Percentiles rank a stretch among this genome's conserved stretches.
These are phyloP conservation scores for Erythrolamprus reginae DNA, from an alignment of 2,113 vertebrate genomes.

Conservation along the genomic window DNA sequence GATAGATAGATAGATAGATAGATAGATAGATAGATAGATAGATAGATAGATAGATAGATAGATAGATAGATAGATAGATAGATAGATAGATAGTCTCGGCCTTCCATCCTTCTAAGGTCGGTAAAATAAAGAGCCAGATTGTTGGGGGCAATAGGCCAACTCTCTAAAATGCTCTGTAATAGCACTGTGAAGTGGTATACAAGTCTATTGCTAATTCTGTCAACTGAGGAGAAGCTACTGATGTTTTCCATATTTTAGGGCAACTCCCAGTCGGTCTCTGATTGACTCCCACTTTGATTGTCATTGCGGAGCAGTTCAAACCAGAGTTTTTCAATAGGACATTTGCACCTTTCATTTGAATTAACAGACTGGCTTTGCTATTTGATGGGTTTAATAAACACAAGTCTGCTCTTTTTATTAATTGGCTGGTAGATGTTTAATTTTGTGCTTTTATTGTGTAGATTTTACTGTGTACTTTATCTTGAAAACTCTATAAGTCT, in stretches of 20 bases:
- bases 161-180: too few relatives aligned
- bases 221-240: not conserved
- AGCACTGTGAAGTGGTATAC: too few relatives aligned
- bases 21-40: too few relatives aligned
- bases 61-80: too few relatives aligned
- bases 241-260: not conserved
- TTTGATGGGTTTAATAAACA: not conserved
- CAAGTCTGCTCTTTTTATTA: not conserved
- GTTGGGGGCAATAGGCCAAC: too few relatives aligned
- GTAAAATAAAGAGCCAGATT: too few relatives aligned
- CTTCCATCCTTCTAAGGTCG: too few relatives aligned
- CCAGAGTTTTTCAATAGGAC: not conserved
- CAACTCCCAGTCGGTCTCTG: not conserved
- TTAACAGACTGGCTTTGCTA: not conserved
- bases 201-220: not conserved
- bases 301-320: not conserved
- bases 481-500: not conserved
- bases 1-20: too few relatives aligned
- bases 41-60: too few relatives aligned
- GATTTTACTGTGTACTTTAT: not conserved
- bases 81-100: too few relatives aligned
- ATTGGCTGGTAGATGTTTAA: not conserved
- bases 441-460: not conserved
- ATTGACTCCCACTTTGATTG: not conserved
- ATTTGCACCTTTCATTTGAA: not conserved